phyloP scores from a whole-genome alignment of 2,797 vertebrate species.

The Spheniscus humboldti region DNA sequence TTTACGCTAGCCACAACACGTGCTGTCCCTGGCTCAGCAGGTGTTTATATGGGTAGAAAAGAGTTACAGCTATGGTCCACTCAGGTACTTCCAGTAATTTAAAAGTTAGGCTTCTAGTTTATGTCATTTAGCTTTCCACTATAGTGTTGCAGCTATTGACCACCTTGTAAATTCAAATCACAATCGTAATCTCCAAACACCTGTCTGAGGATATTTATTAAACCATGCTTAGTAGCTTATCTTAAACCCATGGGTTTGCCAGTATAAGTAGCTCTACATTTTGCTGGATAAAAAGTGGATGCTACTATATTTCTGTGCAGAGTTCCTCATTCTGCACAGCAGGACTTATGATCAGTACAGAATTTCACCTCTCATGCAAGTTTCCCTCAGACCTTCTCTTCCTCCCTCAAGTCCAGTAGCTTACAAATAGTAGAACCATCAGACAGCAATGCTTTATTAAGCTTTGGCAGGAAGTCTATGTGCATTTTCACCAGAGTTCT shows the following conservation, averaged over 20 bases:
- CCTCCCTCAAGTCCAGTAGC: background rate
- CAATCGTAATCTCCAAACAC: background rate
- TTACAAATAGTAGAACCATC: background rate
- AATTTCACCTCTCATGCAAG: background rate
- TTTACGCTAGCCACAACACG: fast-evolving
- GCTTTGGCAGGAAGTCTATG: background rate
- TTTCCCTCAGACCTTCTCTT: background rate
- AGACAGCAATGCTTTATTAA: background rate
- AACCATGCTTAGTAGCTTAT: background rate
- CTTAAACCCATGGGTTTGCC: background rate
- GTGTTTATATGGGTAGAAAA: background rate
- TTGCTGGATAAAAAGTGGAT: background rate
- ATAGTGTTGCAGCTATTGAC: background rate
- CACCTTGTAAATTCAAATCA: background rate
- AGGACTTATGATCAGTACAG: background rate
- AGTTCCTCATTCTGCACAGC: background rate
- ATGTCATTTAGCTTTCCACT: background rate
- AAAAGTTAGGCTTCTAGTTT: background rate
- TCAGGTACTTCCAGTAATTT: background rate
- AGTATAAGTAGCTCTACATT: background rate
- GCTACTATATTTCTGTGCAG: background rate
- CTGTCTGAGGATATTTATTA: background rate
- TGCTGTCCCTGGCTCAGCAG: background rate
- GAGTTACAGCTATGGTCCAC: background rate
- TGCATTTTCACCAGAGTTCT: background rate